Evolutionary conservation across 2,113 vertebrate species (phyloP).

Genomic region (Dromaius novaehollandiae): DNA sequence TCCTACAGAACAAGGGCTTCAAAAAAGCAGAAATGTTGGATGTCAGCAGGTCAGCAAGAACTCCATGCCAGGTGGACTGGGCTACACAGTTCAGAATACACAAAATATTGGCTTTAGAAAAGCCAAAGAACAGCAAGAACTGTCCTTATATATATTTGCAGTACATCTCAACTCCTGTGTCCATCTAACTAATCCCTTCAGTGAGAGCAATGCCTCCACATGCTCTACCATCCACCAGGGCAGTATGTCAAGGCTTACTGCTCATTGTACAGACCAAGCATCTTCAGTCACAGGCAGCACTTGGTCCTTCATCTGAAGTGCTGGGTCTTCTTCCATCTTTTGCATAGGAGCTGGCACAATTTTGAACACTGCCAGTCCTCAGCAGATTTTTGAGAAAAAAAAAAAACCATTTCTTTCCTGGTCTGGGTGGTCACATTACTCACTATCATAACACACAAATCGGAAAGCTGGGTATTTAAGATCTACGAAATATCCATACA

Average conservation of each 20-base stretch:
- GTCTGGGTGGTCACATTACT: background rate
- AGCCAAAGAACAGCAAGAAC: background rate
- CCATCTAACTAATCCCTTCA: background rate
- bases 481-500: background rate
- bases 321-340: background rate
- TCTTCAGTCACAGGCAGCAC: background rate
- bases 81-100: background rate
- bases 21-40: background rate
- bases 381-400: background rate
- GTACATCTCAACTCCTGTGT: background rate
- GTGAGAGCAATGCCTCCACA: background rate
- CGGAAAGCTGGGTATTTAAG: background rate
- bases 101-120: background rate
- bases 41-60: background rate
- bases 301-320: background rate
- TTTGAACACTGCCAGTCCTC: background rate
- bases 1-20: background rate
- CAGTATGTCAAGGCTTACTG: rapidly evolving
- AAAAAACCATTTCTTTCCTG: background rate
- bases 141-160: background rate
- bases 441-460: background rate
- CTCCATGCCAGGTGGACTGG: background rate
- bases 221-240: background rate
- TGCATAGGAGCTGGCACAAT: background rate
- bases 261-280: rapidly evolving